Conservation (phyloP, 1,140 invertebrate genomes). For the Heliothis virescens region DNA sequence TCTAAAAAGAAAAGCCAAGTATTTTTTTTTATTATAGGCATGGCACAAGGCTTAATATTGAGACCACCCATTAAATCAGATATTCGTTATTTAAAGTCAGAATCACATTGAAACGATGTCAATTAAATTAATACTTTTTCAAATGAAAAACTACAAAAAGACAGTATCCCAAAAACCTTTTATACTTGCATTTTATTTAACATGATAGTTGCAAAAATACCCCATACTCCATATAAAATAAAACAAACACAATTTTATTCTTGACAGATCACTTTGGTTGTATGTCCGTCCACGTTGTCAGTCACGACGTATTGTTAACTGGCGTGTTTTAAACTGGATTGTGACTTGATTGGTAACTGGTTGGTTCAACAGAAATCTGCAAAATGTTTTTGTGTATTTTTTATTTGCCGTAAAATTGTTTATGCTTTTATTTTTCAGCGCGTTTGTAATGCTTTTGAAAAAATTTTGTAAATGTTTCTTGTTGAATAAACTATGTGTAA, state of each 20-base stretch:
- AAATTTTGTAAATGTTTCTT: too few relatives aligned
- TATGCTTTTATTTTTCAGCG: not conserved
- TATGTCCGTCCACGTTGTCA: not conserved
- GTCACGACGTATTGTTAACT: slow-evolving; percentile 4
- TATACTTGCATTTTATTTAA: too few relatives aligned
- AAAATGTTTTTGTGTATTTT: not conserved
- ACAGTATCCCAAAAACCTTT: too few relatives aligned
- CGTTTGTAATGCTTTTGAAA: not conserved
- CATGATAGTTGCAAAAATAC: not conserved
- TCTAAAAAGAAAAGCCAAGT: too few relatives aligned
- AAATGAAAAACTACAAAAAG: not conserved
- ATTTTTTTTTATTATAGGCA: too few relatives aligned
- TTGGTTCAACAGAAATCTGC: slow-evolving; percentile 22
- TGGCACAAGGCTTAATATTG: too few relatives aligned
- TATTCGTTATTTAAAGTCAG: too few relatives aligned
- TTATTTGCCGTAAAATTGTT: not conserved
- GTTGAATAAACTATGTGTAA: too few relatives aligned
- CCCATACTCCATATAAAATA: not conserved
- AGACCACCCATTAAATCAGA: too few relatives aligned
- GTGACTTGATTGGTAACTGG: slow-evolving; percentile 24
- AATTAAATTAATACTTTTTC: too few relatives aligned
- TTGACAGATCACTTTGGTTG: slow-evolving; percentile 11
- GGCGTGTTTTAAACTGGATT: slow-evolving; percentile 9
- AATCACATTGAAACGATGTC: too few relatives aligned
- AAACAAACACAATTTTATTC: not conserved